These are phyloP conservation scores for Cordilura impudica DNA, from an alignment of 2,888 invertebrate genomes.

Conservation along the genomic window DNA sequence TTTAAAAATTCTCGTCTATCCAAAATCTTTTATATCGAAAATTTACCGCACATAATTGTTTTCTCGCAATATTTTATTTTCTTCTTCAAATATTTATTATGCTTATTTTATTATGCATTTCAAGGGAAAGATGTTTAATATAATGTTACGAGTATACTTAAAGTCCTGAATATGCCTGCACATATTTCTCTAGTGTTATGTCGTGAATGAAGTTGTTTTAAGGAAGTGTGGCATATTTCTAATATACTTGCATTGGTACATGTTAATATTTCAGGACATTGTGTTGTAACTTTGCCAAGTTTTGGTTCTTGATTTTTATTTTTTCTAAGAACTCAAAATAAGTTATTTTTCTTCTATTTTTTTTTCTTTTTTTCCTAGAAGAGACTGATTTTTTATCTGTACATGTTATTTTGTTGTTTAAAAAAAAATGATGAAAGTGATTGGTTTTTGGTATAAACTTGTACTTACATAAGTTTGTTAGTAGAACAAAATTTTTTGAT, in stretches of 20 bases:
- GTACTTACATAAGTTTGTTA: neutral
- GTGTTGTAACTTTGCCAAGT: constrained; percentile 57
- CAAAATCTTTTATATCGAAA: no score
- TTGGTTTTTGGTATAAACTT: constrained; percentile 30
- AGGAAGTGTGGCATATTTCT: constrained; percentile 42
- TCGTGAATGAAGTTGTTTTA: constrained; percentile 37
- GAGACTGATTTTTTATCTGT: constrained; percentile 54
- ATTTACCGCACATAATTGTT: no score
- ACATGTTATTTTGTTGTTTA: constrained; percentile 35
- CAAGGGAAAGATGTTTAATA: neutral
- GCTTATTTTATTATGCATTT: no score
- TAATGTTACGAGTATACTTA: neutral
- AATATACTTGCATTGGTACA: constrained; percentile 36
- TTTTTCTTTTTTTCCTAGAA: constrained; percentile 21
- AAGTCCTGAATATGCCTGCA: constrained; percentile 6
- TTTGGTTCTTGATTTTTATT: neutral
- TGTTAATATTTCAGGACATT: constrained; percentile 60
- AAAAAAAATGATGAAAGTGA: constrained; percentile 53
- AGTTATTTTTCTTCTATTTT: constrained; percentile 7
- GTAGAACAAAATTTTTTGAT: constrained; percentile 7
- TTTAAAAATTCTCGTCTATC: no score
- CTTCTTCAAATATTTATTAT: no score
- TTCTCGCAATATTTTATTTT: no score
- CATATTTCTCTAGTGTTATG: neutral
- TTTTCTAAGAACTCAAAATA: constrained; percentile 23